Conservation (phyloP, 2,797 vertebrate species). For the Lacerta viridis region DNA sequence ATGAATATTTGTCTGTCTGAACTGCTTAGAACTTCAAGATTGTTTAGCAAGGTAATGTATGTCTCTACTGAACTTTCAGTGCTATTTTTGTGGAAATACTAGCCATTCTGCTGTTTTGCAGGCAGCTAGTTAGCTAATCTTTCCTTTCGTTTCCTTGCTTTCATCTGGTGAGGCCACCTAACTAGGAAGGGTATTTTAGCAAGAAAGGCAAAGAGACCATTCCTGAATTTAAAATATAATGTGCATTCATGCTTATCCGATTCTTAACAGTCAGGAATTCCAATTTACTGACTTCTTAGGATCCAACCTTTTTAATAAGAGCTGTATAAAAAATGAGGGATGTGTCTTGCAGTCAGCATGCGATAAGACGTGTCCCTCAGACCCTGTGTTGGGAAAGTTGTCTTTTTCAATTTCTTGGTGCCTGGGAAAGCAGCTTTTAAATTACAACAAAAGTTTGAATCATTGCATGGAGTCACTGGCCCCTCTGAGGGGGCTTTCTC, state of each 20-base stretch:
- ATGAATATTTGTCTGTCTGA: conserved; percentile 50
- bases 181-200: conserved; percentile 50
- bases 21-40: conserved; percentile 18
- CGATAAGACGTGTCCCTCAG: rapidly evolving
- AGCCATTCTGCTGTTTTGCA: conserved; percentile 64
- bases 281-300: conserved; percentile 21
- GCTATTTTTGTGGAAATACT: conserved; percentile 57
- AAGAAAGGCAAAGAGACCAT: conserved; percentile 27
- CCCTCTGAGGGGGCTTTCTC: conserved; percentile 79
- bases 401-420: conserved; percentile 53
- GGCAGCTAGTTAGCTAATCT: conserved; percentile 67
- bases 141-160: conserved; percentile 66
- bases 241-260: rapidly evolving
- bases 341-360: conserved; percentile 3
- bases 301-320: conserved; percentile 35
- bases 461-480: conserved; percentile 78
- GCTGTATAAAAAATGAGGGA: conserved; percentile 35
- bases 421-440: conserved; percentile 78
- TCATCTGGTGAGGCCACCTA: conserved; percentile 63
- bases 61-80: conserved; percentile 25
- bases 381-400: conserved; percentile 32
- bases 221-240: conserved; percentile 25
- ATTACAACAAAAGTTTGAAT: conserved; percentile 74
- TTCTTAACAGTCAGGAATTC: conserved; percentile 27
- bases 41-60: conserved; percentile 52